These are phyloP conservation scores for Lithophane ornitopus DNA, from an alignment of 2,888 invertebrate genomes.

Conservation along the genomic window DNA sequence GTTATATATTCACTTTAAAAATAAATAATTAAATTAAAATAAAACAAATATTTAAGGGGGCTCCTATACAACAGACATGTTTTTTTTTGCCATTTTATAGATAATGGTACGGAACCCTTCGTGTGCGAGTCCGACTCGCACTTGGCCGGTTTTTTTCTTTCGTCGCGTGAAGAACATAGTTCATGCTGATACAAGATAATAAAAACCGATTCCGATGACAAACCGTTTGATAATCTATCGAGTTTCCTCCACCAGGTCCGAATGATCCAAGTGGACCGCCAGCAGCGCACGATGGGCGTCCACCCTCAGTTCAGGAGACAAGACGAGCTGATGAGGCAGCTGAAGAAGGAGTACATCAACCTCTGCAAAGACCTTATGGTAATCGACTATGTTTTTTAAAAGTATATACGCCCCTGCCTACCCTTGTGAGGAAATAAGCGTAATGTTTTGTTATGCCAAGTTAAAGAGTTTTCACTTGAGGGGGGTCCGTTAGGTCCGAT, in stretches of 20 bases:
- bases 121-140: no score
- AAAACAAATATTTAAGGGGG: no score
- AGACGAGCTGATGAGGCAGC: conserved; percentile 76
- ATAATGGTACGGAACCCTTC: no score
- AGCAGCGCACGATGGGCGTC: conserved; percentile 79
- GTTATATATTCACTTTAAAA: no score
- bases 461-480: no score
- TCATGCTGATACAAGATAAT: not conserved
- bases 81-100: no score
- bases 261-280: conserved; percentile 82
- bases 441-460: no score
- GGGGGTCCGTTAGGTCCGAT: no score
- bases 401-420: no score
- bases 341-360: conserved; percentile 81
- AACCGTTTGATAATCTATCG: not conserved
- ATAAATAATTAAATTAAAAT: no score
- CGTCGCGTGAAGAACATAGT: not conserved
- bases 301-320: conserved; percentile 84
- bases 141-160: not conserved
- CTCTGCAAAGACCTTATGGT: conserved; percentile 82
- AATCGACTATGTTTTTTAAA: not conserved
- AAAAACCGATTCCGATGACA: not conserved
- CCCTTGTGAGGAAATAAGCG: no score
- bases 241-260: conserved; percentile 75
- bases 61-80: no score